Percentiles rank a stretch among this genome's conserved stretches.
Evolutionary conservation across 2,113 vertebrate species (phyloP).

Genomic region (Butorides virescens): DNA sequence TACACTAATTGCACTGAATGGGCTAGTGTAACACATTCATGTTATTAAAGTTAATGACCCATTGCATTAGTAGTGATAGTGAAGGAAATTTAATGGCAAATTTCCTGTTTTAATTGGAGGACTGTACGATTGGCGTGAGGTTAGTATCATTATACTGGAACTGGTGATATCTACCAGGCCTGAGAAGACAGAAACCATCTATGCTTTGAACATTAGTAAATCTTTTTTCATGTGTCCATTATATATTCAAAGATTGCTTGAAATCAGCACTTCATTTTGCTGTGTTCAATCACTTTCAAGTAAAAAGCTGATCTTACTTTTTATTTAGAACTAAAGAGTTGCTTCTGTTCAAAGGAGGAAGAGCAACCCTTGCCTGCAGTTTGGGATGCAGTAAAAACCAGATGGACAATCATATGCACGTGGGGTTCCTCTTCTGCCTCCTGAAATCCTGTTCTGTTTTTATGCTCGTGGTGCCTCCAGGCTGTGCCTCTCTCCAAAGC

Average conservation of each 20-base stretch:
- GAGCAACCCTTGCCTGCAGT: background rate
- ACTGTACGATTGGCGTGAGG: background rate
- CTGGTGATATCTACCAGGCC: background rate
- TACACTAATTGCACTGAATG: conserved; percentile 41
- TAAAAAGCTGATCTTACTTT: background rate
- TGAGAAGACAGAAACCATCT: background rate
- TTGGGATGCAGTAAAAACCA: background rate
- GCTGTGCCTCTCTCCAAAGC: background rate
- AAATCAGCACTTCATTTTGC: background rate
- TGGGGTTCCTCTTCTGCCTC: background rate
- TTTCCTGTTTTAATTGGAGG: conserved; percentile 44
- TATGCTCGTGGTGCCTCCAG: background rate
- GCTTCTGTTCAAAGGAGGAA: background rate
- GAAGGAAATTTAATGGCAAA: conserved; percentile 29
- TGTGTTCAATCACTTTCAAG: background rate
- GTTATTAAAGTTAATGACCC: conserved; percentile 48
- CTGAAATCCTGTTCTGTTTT: background rate
- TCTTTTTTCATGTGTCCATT: background rate
- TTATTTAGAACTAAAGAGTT: background rate
- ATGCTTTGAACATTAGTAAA: background rate
- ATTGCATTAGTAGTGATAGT: conserved; percentile 18
- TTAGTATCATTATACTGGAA: background rate
- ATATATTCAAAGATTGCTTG: background rate
- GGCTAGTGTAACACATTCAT: background rate
- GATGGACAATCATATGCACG: fast-evolving